Conservation (phyloP, 2,888 invertebrate genomes). For the Chromoteleia sp. region DNA sequence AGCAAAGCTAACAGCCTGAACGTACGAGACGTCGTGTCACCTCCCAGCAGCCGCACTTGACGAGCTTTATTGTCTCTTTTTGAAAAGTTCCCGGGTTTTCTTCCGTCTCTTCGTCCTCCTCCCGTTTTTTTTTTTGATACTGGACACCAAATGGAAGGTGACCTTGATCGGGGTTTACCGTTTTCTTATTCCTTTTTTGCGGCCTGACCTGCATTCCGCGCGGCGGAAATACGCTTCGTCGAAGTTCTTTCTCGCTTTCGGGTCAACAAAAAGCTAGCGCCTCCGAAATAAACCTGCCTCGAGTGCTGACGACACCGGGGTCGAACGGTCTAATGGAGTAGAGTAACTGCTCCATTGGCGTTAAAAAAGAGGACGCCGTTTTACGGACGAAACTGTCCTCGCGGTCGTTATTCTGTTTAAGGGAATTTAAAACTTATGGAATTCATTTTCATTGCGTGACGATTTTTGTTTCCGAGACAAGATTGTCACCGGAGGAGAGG, state of each 20-base stretch:
- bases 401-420: too few relatives aligned
- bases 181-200: conserved; percentile 6
- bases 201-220: conserved; percentile 30
- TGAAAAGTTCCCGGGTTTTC: too few relatives aligned
- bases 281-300: conserved; percentile 35
- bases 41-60: conserved; percentile 6
- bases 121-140: conserved; percentile 3
- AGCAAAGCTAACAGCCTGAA: conserved; percentile 79
- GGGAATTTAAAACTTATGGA: background rate
- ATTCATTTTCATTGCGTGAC: background rate
- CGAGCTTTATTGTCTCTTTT: conserved; percentile 13
- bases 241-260: conserved; percentile 8
- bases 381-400: too few relatives aligned
- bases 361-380: conserved; percentile 2
- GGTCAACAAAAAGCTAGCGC: conserved; percentile 19
- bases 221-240: too few relatives aligned
- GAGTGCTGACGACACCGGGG: conserved; percentile 25
- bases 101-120: too few relatives aligned
- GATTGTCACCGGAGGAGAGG: background rate
- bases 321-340: conserved; percentile 30
- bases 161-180: background rate
- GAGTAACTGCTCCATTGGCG: conserved; percentile 20
- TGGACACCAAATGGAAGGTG: too few relatives aligned
- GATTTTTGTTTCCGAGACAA: background rate
- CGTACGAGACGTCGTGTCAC: conserved; percentile 71